Evolutionary conservation across 1,140 invertebrate species (phyloP), one percentile per base, ranked within the genome.

Genomic region (Bombus balteatus): DNA sequence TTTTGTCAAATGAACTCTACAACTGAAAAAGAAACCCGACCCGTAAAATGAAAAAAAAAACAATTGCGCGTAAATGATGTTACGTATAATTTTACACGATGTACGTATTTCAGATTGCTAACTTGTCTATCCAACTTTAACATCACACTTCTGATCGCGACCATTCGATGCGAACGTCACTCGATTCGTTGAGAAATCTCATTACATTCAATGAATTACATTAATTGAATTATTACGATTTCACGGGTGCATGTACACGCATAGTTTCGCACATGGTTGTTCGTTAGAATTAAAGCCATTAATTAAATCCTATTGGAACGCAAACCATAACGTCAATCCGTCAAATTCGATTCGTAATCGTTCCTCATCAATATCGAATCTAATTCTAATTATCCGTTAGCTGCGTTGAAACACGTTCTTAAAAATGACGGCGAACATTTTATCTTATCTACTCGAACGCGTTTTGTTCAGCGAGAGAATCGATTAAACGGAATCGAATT

Each of bases 221-320:
- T 53, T 71, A 83, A 83, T 83, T 78, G 53, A 83, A 83, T 78
- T 83, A 76, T 83, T 70, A 68, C 81, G 62, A 66, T 70, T 68
- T 68, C 28, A 75, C 32, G 72, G 25, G 47, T n/a, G 34, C 66
- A 18, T 37, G 43, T 57, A 76, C 28, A 32, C 10, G 70, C 28
- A 28, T 34, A 18, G 34, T 62, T 65, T 83, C 62, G 41, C 43
- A 22, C 47, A 53, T 65, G 53, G 18, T 83, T 68, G 59, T 25
- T 22, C 59, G 47, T 65, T 22, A 43, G 74, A 15, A 37, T 28
- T 65, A 74, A 68, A 70, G 47, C 76, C 74, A 83, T 83, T 83
- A 77, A 83, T 77, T 77, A 78, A 77, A 83, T 66, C 73, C 15
- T 65, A 53, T 76, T 59, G 41, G 37, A 57, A 57, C 65, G 34